Evolutionary conservation across 2,113 vertebrate genomes (phyloP).

Genomic region (Chauna torquata): DNA sequence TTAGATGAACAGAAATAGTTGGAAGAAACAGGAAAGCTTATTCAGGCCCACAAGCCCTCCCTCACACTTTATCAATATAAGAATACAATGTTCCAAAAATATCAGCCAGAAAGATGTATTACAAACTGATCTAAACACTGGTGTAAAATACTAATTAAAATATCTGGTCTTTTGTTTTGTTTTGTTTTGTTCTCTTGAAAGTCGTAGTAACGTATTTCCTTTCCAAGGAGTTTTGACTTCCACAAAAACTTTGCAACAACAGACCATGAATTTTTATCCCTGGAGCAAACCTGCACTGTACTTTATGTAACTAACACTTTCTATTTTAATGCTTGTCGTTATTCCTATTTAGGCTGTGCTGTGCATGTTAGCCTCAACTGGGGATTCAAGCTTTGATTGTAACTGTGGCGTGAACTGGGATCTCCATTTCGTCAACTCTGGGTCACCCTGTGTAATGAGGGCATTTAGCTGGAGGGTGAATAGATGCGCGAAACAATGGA

Average conservation of each 20-base stretch:
- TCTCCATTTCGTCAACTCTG: constrained; percentile 31
- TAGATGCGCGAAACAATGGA: neutral
- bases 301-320: neutral
- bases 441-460: constrained; percentile 37
- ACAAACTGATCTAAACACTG: neutral
- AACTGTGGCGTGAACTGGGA: neutral
- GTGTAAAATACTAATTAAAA: neutral
- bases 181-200: neutral
- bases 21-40: neutral
- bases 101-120: neutral
- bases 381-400: neutral
- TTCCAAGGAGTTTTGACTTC: neutral
- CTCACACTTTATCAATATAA: neutral
- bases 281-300: neutral
- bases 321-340: neutral
- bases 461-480: constrained; percentile 28
- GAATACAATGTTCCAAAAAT: neutral
- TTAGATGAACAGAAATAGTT: neutral
- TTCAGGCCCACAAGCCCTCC: neutral
- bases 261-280: neutral
- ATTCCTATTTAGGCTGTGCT: neutral
- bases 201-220: neutral
- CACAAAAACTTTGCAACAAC: neutral
- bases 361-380: neutral
- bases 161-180: neutral